phyloP scores from a whole-genome alignment of 2,888 invertebrate genomes.

The Andrena camellia region DNA sequence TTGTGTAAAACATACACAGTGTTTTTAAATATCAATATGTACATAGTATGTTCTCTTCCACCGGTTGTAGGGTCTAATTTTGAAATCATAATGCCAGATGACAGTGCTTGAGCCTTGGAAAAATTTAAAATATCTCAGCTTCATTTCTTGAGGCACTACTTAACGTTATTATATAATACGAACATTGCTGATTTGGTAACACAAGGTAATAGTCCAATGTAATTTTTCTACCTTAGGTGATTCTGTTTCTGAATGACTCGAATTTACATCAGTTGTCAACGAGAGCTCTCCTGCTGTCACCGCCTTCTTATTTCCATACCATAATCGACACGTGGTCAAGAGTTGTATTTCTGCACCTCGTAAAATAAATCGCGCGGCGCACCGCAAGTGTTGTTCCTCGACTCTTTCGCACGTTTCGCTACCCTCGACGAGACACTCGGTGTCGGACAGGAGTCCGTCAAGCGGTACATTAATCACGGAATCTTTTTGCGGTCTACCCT shows the following conservation, averaged over 20 bases:
- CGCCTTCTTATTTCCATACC: constrained; percentile 38
- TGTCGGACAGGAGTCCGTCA: constrained; percentile 70
- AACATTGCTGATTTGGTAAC: too few species aligned
- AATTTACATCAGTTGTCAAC: constrained; percentile 23
- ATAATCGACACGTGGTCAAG: constrained; percentile 64
- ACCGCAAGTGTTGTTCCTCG: constrained; percentile 68
- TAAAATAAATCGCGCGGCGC: constrained; percentile 71
- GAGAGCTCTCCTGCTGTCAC: constrained; percentile 58
- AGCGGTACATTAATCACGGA: constrained; percentile 73
- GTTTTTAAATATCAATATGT: too few species aligned
- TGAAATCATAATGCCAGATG: too few species aligned
- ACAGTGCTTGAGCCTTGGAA: too few species aligned
- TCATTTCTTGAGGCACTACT: too few species aligned
- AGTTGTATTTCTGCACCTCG: constrained; percentile 56
- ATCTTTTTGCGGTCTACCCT: constrained; percentile 55
- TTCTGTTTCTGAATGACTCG: constrained; percentile 4
- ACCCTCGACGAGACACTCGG: constrained; percentile 58
- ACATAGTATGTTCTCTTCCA: too few species aligned
- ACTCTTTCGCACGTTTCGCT: constrained; percentile 65
- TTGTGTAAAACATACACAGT: too few species aligned
- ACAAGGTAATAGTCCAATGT: neutral
- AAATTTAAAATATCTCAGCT: too few species aligned
- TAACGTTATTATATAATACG: too few species aligned
- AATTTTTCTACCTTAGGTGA: constrained; percentile 32
- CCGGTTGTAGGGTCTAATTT: too few species aligned